Evolutionary conservation across 2,113 vertebrate species (phyloP).

Genomic region (Boulengeromyrus knoepffleri): DNA sequence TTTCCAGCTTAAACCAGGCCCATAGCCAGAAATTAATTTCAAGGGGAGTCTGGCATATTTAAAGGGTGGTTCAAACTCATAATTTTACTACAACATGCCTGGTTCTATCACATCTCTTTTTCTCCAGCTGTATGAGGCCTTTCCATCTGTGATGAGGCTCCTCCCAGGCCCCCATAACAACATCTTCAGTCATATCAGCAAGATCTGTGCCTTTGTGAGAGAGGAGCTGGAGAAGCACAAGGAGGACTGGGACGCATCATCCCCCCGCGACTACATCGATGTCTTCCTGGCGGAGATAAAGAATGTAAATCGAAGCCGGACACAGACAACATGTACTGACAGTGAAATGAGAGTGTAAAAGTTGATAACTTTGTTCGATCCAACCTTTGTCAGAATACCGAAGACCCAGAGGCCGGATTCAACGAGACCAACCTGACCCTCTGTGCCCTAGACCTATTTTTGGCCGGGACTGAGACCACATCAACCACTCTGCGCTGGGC

Average conservation of each 20-base stretch:
- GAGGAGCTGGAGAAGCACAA: constrained; percentile 61
- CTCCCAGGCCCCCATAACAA: constrained; percentile 69
- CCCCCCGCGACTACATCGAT: constrained; percentile 70
- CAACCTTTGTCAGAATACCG: constrained; percentile 25
- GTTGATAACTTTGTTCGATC: neutral
- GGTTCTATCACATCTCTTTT: neutral
- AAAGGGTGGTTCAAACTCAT: neutral
- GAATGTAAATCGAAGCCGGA: constrained; percentile 48
- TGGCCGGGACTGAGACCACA: constrained; percentile 85
- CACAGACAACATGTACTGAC: neutral
- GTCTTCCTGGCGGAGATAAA: constrained; percentile 68
- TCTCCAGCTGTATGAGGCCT: constrained; percentile 62
- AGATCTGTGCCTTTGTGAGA: constrained; percentile 46
- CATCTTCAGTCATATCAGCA: constrained; percentile 46
- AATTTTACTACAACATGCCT: neutral
- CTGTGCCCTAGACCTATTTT: constrained; percentile 77
- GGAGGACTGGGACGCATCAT: constrained; percentile 56
- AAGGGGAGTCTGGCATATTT: neutral
- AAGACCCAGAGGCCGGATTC: constrained; percentile 44
- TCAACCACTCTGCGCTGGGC: constrained; percentile 82
- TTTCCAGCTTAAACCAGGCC: neutral
- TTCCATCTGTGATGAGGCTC: constrained; percentile 61
- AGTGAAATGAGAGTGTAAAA: neutral
- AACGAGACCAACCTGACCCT: constrained; percentile 67
- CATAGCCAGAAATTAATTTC: neutral